Evolutionary conservation across 2,113 vertebrate species (phyloP).

Genomic region (Zosterops japonicus): DNA sequence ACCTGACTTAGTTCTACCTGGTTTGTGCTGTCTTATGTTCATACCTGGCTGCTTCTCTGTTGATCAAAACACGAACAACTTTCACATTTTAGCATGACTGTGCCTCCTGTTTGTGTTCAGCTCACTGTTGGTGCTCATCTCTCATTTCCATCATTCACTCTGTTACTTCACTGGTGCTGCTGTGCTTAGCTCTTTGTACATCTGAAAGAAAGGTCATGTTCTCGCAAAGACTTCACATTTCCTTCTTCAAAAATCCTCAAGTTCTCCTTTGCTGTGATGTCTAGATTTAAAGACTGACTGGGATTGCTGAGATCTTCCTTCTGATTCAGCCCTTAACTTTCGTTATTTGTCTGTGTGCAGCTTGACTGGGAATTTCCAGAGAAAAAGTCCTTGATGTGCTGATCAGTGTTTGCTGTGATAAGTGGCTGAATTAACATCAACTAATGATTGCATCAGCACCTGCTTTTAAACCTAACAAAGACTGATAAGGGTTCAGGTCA

Average conservation of each 20-base stretch:
- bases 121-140: not conserved
- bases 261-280: not conserved
- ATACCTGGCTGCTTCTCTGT: not conserved
- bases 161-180: not conserved
- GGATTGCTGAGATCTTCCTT: not conserved
- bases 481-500: not conserved
- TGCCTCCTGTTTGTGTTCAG: not conserved
- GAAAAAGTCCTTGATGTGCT: not conserved
- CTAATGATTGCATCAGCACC: not conserved
- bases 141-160: rapidly evolving
- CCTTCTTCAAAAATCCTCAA: not conserved
- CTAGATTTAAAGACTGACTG: not conserved
- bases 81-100: not conserved
- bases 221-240: not conserved
- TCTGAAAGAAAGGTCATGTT: not conserved
- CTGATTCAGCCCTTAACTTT: not conserved
- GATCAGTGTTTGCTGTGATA: not conserved
- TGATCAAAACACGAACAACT: not conserved
- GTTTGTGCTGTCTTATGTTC: rapidly evolving
- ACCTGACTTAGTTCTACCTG: not conserved
- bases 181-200: not conserved
- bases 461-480: not conserved
- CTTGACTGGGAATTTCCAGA: not conserved
- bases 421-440: not conserved
- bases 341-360: not conserved